Percentiles rank a stretch among this genome's conserved stretches.
phyloP scores from a whole-genome alignment of 2,888 invertebrate species.

The Flexamia atlantica region DNA sequence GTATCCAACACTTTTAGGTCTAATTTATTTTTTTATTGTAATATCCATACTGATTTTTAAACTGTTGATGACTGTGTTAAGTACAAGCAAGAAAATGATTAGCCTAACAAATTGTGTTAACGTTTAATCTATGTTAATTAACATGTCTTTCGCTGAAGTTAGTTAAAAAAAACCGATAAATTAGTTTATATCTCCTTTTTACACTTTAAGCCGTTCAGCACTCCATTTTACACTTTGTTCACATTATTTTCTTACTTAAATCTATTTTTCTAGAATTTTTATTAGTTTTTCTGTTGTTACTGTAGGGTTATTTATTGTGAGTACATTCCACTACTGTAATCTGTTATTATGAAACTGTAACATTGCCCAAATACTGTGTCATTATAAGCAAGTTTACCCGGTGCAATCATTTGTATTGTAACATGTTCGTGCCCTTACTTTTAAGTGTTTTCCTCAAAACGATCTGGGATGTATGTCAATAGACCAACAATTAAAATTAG shows the following conservation, averaged over 20 bases:
- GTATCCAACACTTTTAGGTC: background rate
- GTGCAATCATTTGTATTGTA: too few species aligned
- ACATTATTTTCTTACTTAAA: background rate
- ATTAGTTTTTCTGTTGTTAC: too few species aligned
- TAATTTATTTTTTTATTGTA: slow-evolving; percentile 2
- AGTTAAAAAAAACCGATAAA: background rate
- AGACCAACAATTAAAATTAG: too few species aligned
- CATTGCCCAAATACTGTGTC: too few species aligned
- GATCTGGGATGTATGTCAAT: too few species aligned
- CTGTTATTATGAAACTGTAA: too few species aligned
- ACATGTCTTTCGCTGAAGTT: background rate
- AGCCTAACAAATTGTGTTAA: background rate
- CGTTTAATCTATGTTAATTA: background rate
- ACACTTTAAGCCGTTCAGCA: background rate
- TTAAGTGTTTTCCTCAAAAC: too few species aligned
- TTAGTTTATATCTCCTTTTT: background rate
- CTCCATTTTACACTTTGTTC: too few species aligned
- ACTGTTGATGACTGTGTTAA: background rate
- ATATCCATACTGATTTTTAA: background rate
- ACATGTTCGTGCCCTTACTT: too few species aligned
- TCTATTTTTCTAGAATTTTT: background rate
- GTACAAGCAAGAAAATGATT: background rate
- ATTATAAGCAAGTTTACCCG: too few species aligned
- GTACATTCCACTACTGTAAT: too few species aligned
- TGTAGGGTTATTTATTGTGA: too few species aligned